phyloP scores from a whole-genome alignment of 2,888 invertebrate species.

The Dugesia japonica region DNA sequence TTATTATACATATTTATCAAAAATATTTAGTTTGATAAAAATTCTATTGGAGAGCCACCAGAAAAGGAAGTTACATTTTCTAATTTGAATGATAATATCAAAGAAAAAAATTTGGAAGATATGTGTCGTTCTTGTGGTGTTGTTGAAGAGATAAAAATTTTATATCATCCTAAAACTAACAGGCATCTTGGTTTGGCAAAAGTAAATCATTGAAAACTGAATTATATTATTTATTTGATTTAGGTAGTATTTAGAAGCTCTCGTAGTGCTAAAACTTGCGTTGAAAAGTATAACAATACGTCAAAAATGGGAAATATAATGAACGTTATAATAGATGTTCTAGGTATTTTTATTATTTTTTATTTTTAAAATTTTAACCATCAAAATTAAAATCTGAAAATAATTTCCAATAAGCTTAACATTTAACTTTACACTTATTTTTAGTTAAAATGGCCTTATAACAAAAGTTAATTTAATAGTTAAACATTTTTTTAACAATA shows the following conservation, averaged over 20 bases:
- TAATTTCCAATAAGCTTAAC: too few species aligned
- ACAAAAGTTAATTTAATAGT: too few species aligned
- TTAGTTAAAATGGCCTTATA: too few species aligned
- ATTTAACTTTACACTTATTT: too few species aligned
- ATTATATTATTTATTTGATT: too few species aligned
- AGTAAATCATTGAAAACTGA: too few species aligned
- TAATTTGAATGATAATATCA: constrained; percentile 92
- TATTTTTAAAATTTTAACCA: too few species aligned
- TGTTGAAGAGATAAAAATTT: constrained; percentile 72
- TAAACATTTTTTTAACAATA: too few species aligned
- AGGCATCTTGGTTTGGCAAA: constrained; percentile 78
- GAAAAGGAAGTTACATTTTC: constrained; percentile 76
- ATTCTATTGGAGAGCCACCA: constrained; percentile 82
- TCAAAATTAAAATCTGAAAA: too few species aligned
- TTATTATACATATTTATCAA: too few species aligned
- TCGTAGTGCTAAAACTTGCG: constrained; percentile 66
- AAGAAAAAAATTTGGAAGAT: constrained; percentile 65
- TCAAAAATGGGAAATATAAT: constrained; percentile 90
- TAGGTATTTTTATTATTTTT: neutral
- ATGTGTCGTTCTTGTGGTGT: constrained; percentile 64
- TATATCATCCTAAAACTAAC: constrained; percentile 75
- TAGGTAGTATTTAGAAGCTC: constrained; percentile 72
- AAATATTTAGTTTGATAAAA: constrained; percentile 63
- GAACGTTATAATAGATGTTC: constrained; percentile 70
- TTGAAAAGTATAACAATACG: constrained; percentile 75